Evolutionary conservation across 1,140 invertebrate species (phyloP).

Genomic region (Adelges cooleyi): DNA sequence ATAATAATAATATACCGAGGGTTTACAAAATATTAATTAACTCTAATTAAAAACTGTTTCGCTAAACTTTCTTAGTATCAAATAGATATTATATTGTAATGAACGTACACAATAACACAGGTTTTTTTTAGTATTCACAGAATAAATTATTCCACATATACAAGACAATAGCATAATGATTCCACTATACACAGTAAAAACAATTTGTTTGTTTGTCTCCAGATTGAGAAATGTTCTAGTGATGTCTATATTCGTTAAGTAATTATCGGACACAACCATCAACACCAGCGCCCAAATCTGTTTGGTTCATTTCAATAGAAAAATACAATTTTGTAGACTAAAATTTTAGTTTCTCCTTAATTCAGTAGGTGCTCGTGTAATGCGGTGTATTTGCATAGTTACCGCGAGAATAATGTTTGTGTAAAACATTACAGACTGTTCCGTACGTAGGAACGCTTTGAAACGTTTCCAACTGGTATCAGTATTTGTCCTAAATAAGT

Average conservation of each 20-base stretch:
- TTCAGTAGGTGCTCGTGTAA: too few species aligned
- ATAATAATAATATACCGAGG: too few species aligned
- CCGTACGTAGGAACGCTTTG: not conserved
- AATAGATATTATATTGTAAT: too few species aligned
- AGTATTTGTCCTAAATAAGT: not conserved
- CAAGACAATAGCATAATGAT: not conserved
- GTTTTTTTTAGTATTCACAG: not conserved
- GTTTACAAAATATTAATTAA: too few species aligned
- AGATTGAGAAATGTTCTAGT: constrained; percentile 19
- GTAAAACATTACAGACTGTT: constrained; percentile 20
- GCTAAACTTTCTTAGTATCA: too few species aligned
- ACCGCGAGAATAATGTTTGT: constrained; percentile 3
- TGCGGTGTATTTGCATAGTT: too few species aligned
- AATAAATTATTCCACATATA: not conserved
- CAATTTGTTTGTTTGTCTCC: constrained; percentile 7
- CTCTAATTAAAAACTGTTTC: too few species aligned
- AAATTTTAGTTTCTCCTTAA: too few species aligned
- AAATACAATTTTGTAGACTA: too few species aligned
- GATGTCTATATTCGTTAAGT: constrained; percentile 5
- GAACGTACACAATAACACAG: constrained; percentile 6
- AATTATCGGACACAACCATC: constrained; percentile 8
- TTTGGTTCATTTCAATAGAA: too few species aligned
- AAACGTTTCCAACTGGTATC: constrained; percentile 1
- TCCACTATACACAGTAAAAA: not conserved
- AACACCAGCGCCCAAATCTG: constrained; percentile 10